Conservation (phyloP, 2,797 vertebrate species). For the Dromococcyx pavoninus region DNA sequence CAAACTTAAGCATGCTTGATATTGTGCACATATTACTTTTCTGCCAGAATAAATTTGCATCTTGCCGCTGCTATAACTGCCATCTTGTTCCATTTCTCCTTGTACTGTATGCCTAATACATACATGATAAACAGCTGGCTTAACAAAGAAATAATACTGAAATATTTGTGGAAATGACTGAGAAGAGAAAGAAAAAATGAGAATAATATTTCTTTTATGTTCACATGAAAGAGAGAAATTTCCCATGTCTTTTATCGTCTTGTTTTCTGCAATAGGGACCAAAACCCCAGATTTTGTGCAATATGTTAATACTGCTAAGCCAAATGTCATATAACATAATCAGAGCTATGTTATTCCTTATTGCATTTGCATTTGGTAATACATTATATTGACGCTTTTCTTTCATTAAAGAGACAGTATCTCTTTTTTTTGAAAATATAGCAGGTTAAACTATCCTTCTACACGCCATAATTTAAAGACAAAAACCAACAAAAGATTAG, state of each 20-base stretch:
- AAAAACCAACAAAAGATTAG: background rate
- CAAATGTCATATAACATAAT: constrained; percentile 68
- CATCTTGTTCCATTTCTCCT: constrained; percentile 70
- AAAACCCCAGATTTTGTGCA: constrained; percentile 67
- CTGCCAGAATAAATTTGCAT: constrained; percentile 72
- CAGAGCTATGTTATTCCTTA: constrained; percentile 62
- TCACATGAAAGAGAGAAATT: constrained; percentile 35
- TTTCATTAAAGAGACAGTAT: constrained; percentile 71
- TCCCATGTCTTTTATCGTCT: constrained; percentile 39
- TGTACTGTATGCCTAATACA: constrained; percentile 47
- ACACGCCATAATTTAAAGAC: background rate
- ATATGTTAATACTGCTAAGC: constrained; percentile 68
- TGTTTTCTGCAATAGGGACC: constrained; percentile 59
- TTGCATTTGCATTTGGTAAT: constrained; percentile 57
- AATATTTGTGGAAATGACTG: constrained; percentile 67
- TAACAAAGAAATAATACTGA: constrained; percentile 55
- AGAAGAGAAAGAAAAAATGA: constrained; percentile 32
- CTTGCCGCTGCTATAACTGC: constrained; percentile 63
- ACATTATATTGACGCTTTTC: constrained; percentile 59
- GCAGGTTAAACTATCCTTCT: constrained; percentile 52
- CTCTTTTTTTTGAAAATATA: constrained; percentile 7
- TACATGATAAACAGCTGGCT: constrained; percentile 70
- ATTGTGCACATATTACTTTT: constrained; percentile 72
- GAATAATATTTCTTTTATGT: constrained; percentile 49
- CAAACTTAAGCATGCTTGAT: constrained; percentile 69